Base-by-base conservation (phyloP, 2,797 vertebrate genomes). In the Acipenser ruthenus region DNA sequence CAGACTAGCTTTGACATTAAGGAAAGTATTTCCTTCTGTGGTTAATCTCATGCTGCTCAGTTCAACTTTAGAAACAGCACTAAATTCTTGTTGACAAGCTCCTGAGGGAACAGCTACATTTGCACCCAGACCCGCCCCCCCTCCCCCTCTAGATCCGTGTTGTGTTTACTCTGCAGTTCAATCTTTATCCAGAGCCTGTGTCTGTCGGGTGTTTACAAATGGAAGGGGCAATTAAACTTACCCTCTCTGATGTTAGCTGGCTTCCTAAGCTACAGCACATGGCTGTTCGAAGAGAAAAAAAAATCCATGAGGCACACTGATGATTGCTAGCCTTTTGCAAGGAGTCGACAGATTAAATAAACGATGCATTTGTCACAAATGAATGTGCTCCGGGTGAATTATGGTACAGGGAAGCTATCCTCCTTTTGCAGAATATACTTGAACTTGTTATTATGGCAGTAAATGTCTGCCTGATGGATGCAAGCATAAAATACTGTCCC, bases 61-160 rank as follows among this genome's bases (percentile, higher is more conserved):
- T 72, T 81, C 67, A 80, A 77, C 65, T 18, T 76, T 74, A 80
- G 69, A 78, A 77, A 47, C 13, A 49, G 15, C 71, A 73, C 75
- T 80, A 75, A 81, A 78, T 77, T 81, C 73, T 71, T 78, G 72
- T 79, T 70, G 73, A 80, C 77, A 79, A 75, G 72, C 72, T 72
- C 66, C 64, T 69, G 75, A 71, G 76, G 77, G 73, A 66, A 65
- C 49, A 62, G 69, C 67, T 68, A 65, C 53, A 58, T 71, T 70
- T 60, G 61, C 67, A 1, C 55, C 69, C 49, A 12, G 62, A 10
- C 71, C 67, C 66, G 15, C 67, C 68, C 75, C 12, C 23, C 52
- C 23, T 18, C 49, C 11, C 49, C 60, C 70, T 66, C 71, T 61
- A 23, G 63, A 74, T 70, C 55, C 8, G 50, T 50, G 10, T 15